phyloP scores from a whole-genome alignment of 2,113 vertebrate genomes.

The Odontesthes bonariensis region DNA sequence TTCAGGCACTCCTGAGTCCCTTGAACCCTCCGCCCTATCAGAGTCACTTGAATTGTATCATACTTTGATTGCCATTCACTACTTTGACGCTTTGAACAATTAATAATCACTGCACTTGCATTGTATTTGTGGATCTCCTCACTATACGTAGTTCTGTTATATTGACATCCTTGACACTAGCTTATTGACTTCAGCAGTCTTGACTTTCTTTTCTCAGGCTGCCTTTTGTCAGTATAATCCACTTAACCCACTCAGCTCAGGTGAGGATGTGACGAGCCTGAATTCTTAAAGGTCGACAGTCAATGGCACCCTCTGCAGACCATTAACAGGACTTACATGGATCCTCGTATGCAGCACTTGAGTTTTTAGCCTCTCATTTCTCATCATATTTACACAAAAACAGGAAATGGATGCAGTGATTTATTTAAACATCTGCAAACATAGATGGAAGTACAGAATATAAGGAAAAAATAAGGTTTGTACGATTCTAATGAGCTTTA shows the following conservation, averaged over 20 bases:
- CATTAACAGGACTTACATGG: not conserved
- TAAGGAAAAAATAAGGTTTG: too few species aligned
- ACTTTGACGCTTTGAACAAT: not conserved
- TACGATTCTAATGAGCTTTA: too few species aligned
- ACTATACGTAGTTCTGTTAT: conserved; percentile 9
- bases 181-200: conserved; percentile 4
- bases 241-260: not conserved
- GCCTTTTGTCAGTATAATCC: conserved; percentile 4
- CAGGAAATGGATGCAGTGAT: not conserved
- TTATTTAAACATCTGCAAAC: too few species aligned
- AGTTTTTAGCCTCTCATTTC: not conserved
- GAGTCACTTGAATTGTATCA: conserved; percentile 20
- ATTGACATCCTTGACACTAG: conserved; percentile 16
- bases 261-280: not conserved
- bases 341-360: too few species aligned
- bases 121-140: conserved; percentile 10
- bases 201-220: not conserved
- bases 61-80: conserved; percentile 18
- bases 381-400: not conserved
- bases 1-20: conserved; percentile 4
- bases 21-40: conserved; percentile 10
- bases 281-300: conserved; percentile 4
- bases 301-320: conserved; percentile 44
- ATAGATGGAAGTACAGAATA: too few species aligned
- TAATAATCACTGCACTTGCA: conserved; percentile 7